phyloP scores from a whole-genome alignment of 2,797 vertebrate species.

The Perodicticus potto region DNA sequence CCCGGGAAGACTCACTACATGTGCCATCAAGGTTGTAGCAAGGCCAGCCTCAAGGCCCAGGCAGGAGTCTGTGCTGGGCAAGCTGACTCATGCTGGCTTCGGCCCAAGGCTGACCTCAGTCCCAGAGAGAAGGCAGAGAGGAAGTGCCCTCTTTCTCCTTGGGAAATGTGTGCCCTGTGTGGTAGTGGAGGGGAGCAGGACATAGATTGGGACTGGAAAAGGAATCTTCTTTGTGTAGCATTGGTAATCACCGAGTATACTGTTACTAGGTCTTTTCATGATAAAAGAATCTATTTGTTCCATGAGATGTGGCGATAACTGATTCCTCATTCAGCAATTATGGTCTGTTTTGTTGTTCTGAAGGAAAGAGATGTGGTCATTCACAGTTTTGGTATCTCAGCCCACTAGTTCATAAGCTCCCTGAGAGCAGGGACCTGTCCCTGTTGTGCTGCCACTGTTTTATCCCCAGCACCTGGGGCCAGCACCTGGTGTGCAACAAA shows the following conservation, averaged over 20 bases:
- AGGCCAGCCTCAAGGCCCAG: not conserved
- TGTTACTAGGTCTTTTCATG: not conserved
- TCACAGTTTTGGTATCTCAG: not conserved
- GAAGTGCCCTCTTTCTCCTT: not conserved
- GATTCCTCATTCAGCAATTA: not conserved
- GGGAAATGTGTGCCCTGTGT: not conserved
- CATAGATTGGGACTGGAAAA: not conserved
- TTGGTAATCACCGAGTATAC: not conserved
- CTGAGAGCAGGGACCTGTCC: not conserved
- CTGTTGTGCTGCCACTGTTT: no score
- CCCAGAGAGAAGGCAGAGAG: not conserved
- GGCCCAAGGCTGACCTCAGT: constrained; percentile 18
- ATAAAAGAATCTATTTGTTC: not conserved
- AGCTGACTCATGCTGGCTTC: constrained; percentile 4
- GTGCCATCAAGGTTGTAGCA: not conserved
- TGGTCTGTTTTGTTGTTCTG: not conserved
- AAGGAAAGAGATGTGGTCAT: not conserved
- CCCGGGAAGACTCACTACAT: not conserved
- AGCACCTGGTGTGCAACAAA: not conserved
- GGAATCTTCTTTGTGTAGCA: not conserved
- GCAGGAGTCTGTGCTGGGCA: not conserved
- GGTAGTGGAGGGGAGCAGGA: not conserved
- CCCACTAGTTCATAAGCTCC: not conserved
- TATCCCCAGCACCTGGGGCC: not conserved
- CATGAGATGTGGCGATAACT: not conserved